A percentile compares a stretch with the other conserved stretches of the same genome.
These are phyloP conservation scores for Periphyllus acericola DNA, from an alignment of 2,888 invertebrate genomes.

Conservation along the genomic window DNA sequence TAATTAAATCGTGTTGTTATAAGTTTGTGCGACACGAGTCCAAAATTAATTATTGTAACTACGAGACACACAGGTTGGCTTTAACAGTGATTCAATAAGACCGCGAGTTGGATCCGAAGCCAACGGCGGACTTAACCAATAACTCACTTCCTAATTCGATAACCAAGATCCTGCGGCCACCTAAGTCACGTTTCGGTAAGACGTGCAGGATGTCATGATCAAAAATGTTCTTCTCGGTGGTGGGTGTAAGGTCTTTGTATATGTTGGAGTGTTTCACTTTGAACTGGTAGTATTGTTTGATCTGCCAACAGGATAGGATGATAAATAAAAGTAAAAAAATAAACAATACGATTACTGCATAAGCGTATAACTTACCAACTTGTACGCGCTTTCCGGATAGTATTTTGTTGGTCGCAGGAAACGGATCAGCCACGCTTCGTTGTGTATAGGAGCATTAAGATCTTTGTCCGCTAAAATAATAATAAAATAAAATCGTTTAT, in stretches of 20 bases:
- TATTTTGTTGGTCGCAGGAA: constrained; percentile 89
- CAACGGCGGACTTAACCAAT: background rate
- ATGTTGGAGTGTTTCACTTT: constrained; percentile 73
- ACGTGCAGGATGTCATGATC: constrained; percentile 76
- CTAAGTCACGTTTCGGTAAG: constrained; percentile 75
- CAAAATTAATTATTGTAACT: too few relatives aligned
- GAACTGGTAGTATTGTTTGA: constrained; percentile 79
- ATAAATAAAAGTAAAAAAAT: background rate
- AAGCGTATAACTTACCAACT: constrained; percentile 72
- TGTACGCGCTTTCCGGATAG: constrained; percentile 83
- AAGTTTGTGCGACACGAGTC: too few relatives aligned
- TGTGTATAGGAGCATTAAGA: constrained; percentile 73
- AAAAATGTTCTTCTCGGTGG: constrained; percentile 73
- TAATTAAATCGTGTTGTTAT: background rate
- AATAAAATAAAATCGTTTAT: constrained; percentile 9
- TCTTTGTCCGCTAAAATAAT: constrained; percentile 65
- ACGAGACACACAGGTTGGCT: too few relatives aligned
- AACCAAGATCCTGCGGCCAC: constrained; percentile 77
- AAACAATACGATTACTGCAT: background rate
- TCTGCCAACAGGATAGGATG: constrained; percentile 68
- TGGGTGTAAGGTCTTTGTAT: constrained; percentile 74
- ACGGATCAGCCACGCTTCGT: constrained; percentile 78
- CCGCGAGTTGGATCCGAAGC: background rate
- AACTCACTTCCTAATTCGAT: constrained; percentile 78
- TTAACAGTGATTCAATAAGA: too few relatives aligned